Percentiles rank a stretch among this genome's conserved stretches.
Evolutionary conservation across 2,888 invertebrate genomes (phyloP).

Genomic region (Athripsodes cinereus): DNA sequence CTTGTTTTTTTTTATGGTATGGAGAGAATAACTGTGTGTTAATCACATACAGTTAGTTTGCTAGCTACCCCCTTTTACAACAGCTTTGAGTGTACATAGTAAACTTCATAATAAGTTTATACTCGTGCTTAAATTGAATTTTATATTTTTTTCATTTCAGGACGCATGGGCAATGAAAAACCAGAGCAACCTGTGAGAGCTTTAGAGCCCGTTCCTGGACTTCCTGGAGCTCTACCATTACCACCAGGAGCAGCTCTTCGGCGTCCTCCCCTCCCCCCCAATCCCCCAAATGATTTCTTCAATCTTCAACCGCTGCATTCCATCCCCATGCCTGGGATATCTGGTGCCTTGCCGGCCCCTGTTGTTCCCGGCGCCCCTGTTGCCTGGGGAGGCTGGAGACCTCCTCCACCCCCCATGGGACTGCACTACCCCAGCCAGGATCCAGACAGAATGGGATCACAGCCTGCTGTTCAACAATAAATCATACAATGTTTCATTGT

Average conservation of each 20-base stretch:
- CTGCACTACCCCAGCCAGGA: slow-evolving; percentile 97
- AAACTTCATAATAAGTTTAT: too few relatives aligned
- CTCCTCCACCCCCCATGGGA: slow-evolving; percentile 45
- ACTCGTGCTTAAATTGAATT: too few relatives aligned
- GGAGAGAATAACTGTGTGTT: too few relatives aligned
- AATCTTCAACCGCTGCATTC: slow-evolving; percentile 46
- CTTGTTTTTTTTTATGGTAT: too few relatives aligned
- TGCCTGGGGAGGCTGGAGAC: slow-evolving; percentile 34
- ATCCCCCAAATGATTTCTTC: slow-evolving; percentile 58
- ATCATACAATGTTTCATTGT: too few relatives aligned
- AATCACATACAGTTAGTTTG: too few relatives aligned
- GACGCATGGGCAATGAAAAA: slow-evolving; percentile 46
- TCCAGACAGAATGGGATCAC: slow-evolving; percentile 83
- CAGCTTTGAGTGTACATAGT: too few relatives aligned
- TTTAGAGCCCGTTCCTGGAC: slow-evolving; percentile 52
- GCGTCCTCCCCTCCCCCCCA: slow-evolving; percentile 36
- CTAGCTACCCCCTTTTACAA: too few relatives aligned
- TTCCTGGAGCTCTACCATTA: slow-evolving; percentile 54
- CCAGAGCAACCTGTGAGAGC: slow-evolving; percentile 35
- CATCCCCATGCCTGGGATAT: slow-evolving; percentile 13
- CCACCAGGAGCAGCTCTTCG: slow-evolving; percentile 51
- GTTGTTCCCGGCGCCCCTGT: slow-evolving; percentile 19
- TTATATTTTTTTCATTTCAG: slow-evolving; percentile 30
- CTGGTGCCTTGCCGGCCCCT: neutral
- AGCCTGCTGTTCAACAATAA: slow-evolving; percentile 17